Conservation (phyloP, 2,888 invertebrate genomes). For the Syrista parreyssii region DNA sequence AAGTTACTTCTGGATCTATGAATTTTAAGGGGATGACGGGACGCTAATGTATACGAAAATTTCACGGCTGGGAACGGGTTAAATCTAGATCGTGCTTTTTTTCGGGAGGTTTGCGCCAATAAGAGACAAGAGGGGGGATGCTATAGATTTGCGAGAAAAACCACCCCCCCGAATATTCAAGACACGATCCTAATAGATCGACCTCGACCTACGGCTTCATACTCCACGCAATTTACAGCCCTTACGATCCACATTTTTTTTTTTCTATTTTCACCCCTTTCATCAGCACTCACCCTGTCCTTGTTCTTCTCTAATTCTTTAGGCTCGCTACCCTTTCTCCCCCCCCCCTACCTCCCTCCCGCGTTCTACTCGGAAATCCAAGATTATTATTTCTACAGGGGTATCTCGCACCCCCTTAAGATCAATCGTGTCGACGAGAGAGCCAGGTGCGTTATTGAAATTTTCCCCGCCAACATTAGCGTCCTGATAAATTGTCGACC, state of each 20-base stretch:
- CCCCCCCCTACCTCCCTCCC: background rate
- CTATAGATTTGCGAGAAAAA: background rate
- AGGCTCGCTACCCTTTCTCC: background rate
- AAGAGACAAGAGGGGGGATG: background rate
- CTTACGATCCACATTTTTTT: background rate
- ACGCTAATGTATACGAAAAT: background rate
- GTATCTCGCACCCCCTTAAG: background rate
- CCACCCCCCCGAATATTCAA: background rate
- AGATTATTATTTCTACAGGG: background rate
- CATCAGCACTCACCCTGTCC: background rate
- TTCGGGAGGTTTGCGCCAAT: background rate
- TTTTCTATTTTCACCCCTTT: background rate
- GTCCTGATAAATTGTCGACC: background rate
- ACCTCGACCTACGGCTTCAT: background rate
- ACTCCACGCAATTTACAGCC: background rate
- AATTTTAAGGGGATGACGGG: background rate
- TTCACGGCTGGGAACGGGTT: background rate
- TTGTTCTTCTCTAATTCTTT: background rate
- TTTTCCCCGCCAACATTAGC: background rate
- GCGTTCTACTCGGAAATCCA: background rate
- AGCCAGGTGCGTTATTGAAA: slow-evolving; percentile 2
- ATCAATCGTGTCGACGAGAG: background rate
- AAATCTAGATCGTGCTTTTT: background rate
- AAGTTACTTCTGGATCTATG: background rate
- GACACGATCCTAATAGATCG: background rate